phyloP scores from a whole-genome alignment of 64 coral and sea anemone species.

The Stichodactyla mertensii region DNA sequence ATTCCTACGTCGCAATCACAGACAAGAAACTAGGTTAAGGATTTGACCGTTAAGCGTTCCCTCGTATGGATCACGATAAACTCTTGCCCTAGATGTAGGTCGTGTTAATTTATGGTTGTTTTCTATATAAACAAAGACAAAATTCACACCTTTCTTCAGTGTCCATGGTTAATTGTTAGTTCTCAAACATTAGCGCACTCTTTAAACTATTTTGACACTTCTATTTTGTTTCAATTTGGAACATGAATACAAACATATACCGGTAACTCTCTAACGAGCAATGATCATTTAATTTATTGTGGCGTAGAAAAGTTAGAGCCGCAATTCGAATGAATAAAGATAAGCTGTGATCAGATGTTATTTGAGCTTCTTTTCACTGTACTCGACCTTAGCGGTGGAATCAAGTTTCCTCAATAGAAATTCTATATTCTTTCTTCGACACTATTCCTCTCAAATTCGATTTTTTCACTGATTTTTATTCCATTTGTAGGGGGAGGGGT shows the following conservation, averaged over 20 bases:
- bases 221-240: neutral
- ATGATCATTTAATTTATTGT: neutral
- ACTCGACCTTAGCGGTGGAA: neutral
- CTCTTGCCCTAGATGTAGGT: neutral
- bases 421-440: no score
- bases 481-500: neutral
- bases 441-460: neutral
- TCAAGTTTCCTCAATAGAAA: neutral
- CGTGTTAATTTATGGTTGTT: neutral
- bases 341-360: neutral
- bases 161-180: neutral
- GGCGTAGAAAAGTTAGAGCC: neutral
- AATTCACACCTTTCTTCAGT: neutral
- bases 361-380: neutral
- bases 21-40: neutral
- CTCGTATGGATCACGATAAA: neutral
- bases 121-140: conserved; percentile 13
- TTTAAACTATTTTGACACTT: neutral
- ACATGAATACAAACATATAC: neutral
- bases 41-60: neutral
- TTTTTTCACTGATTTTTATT: neutral
- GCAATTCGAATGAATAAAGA: neutral
- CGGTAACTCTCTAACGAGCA: neutral
- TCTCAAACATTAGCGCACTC: neutral
- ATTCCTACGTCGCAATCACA: neutral